Percentiles rank a stretch among this genome's conserved stretches.
phyloP scores from a whole-genome alignment of 92 coral and sea anemone species.

The Porites divaricata region DNA sequence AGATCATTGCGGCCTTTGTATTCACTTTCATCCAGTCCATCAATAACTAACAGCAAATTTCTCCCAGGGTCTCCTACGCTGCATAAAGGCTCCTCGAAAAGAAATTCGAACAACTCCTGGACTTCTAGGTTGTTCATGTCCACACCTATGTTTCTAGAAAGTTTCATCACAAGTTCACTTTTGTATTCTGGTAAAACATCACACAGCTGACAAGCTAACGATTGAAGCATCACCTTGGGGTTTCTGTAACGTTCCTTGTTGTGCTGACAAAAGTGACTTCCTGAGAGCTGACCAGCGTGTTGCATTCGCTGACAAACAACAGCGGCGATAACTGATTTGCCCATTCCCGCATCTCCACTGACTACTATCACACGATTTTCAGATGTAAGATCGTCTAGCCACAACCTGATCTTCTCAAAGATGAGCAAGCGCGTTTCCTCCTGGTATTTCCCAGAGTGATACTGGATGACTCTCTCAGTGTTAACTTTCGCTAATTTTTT shows the following conservation, averaged over 20 bases:
- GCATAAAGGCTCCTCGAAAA: slow-evolving; percentile 50
- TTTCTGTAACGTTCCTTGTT: slow-evolving; percentile 42
- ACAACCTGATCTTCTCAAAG: slow-evolving; percentile 21
- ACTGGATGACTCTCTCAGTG: slow-evolving; percentile 6
- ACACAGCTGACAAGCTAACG: slow-evolving; percentile 53
- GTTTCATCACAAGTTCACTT: slow-evolving; percentile 40
- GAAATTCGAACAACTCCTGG: slow-evolving; percentile 41
- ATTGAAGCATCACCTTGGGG: slow-evolving; percentile 57
- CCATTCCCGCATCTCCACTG: slow-evolving; percentile 48
- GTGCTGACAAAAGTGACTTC: slow-evolving; percentile 60
- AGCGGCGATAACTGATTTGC: slow-evolving; percentile 68
- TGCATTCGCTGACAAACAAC: slow-evolving; percentile 34
- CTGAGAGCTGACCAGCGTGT: slow-evolving; percentile 32
- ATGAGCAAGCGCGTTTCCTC: slow-evolving; percentile 49
- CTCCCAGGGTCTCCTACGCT: too few relatives aligned
- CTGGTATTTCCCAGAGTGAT: slow-evolving; percentile 1
- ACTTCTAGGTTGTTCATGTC: slow-evolving; percentile 19
- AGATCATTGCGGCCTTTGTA: slow-evolving; percentile 45
- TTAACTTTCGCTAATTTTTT: slow-evolving; percentile 50
- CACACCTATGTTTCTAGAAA: slow-evolving; percentile 17
- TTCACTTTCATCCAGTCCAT: slow-evolving; percentile 5
- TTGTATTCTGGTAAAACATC: slow-evolving; percentile 40
- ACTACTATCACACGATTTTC: slow-evolving; percentile 16
- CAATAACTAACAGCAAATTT: too few relatives aligned
- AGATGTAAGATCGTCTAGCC: slow-evolving; percentile 24